Evolutionary conservation across 2,888 invertebrate genomes (phyloP).

Genomic region (Parthenolecanium corni): DNA sequence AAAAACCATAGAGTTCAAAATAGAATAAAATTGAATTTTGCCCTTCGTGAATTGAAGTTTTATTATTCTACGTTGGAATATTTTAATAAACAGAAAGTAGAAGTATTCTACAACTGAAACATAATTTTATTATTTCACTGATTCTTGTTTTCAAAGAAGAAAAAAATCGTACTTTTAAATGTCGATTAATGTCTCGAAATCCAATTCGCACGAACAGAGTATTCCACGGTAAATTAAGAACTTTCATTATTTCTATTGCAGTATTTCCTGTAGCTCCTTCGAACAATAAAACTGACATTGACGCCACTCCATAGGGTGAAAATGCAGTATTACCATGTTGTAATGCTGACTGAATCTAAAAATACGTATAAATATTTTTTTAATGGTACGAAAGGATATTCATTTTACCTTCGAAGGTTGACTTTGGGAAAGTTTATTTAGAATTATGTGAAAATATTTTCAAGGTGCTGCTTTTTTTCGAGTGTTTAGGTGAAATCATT

Average conservation of each 20-base stretch:
- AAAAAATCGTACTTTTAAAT: slow-evolving; percentile 54
- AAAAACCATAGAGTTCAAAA: too few relatives aligned
- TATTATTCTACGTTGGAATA: too few relatives aligned
- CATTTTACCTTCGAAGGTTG: neutral
- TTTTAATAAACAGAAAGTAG: too few relatives aligned
- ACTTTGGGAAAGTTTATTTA: too few relatives aligned
- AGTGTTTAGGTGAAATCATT: too few relatives aligned
- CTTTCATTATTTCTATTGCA: slow-evolving; percentile 56
- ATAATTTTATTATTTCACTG: neutral
- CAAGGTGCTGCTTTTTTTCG: too few relatives aligned
- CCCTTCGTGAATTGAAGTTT: too few relatives aligned
- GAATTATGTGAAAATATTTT: too few relatives aligned
- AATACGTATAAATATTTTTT: slow-evolving; percentile 6
- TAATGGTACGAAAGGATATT: neutral
- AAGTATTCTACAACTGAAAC: too few relatives aligned
- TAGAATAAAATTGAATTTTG: too few relatives aligned
- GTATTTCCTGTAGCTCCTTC: slow-evolving; percentile 67
- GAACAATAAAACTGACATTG: slow-evolving; percentile 64
- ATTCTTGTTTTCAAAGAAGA: neutral
- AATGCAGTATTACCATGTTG: slow-evolving; percentile 58
- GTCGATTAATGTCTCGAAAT: slow-evolving; percentile 68
- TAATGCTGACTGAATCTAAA: slow-evolving; percentile 34
- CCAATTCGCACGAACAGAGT: slow-evolving; percentile 62
- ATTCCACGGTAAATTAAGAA: slow-evolving; percentile 59
- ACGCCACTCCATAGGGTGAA: slow-evolving; percentile 70